Evolutionary conservation across 2,113 vertebrate species (phyloP), one percentile per base, ranked within the genome.

Genomic region (Lasiurus borealis): DNA sequence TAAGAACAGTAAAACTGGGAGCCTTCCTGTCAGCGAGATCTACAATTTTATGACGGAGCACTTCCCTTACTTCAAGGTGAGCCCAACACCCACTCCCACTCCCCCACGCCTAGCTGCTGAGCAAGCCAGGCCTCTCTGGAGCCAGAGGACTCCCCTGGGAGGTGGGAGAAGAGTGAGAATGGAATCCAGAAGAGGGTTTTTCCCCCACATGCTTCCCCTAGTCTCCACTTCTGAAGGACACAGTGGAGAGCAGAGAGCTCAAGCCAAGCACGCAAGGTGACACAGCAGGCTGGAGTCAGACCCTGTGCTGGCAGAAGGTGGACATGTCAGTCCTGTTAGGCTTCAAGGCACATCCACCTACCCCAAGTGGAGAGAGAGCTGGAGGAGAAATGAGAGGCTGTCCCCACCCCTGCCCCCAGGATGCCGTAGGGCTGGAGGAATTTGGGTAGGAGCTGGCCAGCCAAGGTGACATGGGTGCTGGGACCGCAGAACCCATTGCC

Each of bases 41-140:
- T 99, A 99, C 98, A 99, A 99, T 98, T 99, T 99, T 98, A 99
- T 99, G 99, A 99, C 99, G 0, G 99, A 99, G 96, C 99, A 99
- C 97, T 99, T 99, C 77, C 99, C 99, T 68, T 99, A 99, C 96
- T 99, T 99, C 95, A 99, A 99, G 99, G 99, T 99, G 98, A 98
- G 98, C 96, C 92, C 69, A 15, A 80, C 34, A 69, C 44, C 44
- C 64, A 66, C 34, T 9, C 9, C 13, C 9, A 54, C 18, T 34
- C 59, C 46, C 14, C 71, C 16, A 12, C 4, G 36, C 77, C 34
- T 25, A 52, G 46, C 25, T 40, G 52, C 83, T 81, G 34, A 66
- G 23, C n/a, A 75, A 90, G 44, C 10, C 73, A 64, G 23, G 31
- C 85, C 62, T 50, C 68, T 83, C 78, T 44, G 16, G 57, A 94